A percentile compares a stretch with the other conserved stretches of the same genome.
phyloP scores from a whole-genome alignment of 2,113 vertebrate species.

The Mustelus asterias region DNA sequence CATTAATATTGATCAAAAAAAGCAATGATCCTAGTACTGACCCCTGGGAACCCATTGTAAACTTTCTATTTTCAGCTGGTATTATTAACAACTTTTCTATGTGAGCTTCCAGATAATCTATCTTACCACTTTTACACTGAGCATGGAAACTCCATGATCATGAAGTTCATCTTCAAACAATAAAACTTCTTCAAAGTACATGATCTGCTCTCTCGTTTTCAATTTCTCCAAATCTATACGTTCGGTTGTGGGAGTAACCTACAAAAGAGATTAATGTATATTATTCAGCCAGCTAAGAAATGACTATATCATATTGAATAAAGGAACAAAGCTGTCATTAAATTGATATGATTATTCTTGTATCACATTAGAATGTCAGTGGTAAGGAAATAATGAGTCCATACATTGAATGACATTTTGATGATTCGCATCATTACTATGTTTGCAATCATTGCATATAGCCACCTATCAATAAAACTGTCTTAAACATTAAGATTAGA shows the following conservation, averaged over 20 bases:
- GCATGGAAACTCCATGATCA: slow-evolving; percentile 90
- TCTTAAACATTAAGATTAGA: not conserved
- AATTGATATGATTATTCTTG: not conserved
- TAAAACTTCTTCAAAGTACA: slow-evolving; percentile 94
- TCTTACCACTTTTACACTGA: slow-evolving; percentile 92
- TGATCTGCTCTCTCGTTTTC: slow-evolving; percentile 88
- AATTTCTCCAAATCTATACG: slow-evolving; percentile 89
- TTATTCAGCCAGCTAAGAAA: not conserved
- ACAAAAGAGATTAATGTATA: slow-evolving; percentile 36
- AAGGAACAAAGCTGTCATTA: not conserved
- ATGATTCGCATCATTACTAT: not conserved
- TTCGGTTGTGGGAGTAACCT: slow-evolving; percentile 78
- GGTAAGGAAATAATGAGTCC: not conserved
- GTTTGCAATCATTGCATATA: not conserved
- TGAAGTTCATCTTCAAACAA: slow-evolving; percentile 96
- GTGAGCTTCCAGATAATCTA: not conserved
- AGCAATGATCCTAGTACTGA: not conserved
- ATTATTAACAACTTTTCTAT: not conserved
- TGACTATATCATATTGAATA: not conserved
- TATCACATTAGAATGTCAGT: not conserved
- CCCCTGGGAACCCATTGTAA: not conserved
- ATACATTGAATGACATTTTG: not conserved
- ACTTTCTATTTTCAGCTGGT: not conserved
- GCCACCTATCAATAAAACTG: not conserved
- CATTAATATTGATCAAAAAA: not conserved